Evolutionary conservation across 2,888 invertebrate genomes (phyloP), one percentile per base, ranked within the genome.

Genomic region (Hypomecis punctinalis): DNA sequence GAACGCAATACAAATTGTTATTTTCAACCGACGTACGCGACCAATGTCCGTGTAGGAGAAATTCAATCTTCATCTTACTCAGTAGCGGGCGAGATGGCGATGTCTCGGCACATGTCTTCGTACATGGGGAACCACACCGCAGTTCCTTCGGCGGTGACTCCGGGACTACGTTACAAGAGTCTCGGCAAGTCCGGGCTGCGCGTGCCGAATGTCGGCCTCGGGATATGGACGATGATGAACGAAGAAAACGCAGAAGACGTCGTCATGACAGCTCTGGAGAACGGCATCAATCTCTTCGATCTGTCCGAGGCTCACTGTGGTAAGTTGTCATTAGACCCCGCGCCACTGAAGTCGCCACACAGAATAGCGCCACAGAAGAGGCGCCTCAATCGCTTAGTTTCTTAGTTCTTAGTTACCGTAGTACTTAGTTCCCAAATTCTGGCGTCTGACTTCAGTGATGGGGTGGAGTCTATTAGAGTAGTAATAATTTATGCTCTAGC

Each of bases 201-300:
- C 72, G 98, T 99, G 68, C 98, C 98, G 76, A 98, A 98, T 90
- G 96, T 99, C 74, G 98, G 98, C 72, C 94, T 99, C 78, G 98
- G 98, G 65, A 97, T 98, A 67, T 98, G 98, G 98, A 97, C 97
- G 35, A 97, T 97, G 69, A 94, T 97, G 65, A 95, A 95, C 73
- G 97, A 97, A 83, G 97, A 97, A 73, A 95, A 96, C 79, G 97
- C 98, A 4, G 99, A 99, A 88, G 97, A 98, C 74, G 96, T 99
- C 68, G 94, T 99, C 49, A 96, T 97, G 77, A 94, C 98, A 70
- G 99, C 99, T 45, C 96, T 99, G 80, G 99, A 99, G 83, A 97
- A 97, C 84, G 99, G 99, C 61, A 98, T 99, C 81, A 99, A 99
- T 89, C 94, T 99, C 65, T 99, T 99, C 90, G 99, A 99, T 91